phyloP scores from a whole-genome alignment of 1,140 invertebrate genomes.

The Eupeodes corollae region DNA sequence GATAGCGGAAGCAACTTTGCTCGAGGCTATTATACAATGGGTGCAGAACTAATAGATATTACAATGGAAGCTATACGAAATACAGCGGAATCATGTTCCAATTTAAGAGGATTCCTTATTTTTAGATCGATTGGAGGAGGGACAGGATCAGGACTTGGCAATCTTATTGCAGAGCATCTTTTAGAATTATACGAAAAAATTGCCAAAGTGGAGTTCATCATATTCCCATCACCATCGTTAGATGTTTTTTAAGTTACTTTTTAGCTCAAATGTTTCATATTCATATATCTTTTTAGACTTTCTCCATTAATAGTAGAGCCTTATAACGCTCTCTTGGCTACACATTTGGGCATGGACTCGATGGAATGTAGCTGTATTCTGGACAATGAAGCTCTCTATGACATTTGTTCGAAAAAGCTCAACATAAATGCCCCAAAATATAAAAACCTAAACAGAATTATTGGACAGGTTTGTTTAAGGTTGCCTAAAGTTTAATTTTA shows the following conservation, averaged over 20 bases:
- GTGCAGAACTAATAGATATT: constrained; percentile 59
- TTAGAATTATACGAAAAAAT: constrained; percentile 52
- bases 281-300: constrained; percentile 37
- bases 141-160: constrained; percentile 75
- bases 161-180: constrained; percentile 59
- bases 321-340: constrained; percentile 74
- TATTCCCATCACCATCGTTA: constrained; percentile 66
- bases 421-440: constrained; percentile 66
- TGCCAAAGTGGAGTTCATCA: constrained; percentile 55
- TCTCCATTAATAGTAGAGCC: constrained; percentile 79
- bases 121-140: constrained; percentile 87
- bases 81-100: constrained; percentile 63
- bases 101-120: constrained; percentile 63
- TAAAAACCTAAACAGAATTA: constrained; percentile 66
- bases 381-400: constrained; percentile 80
- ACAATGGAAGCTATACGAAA: constrained; percentile 54
- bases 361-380: constrained; percentile 74
- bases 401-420: constrained; percentile 59
- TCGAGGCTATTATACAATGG: constrained; percentile 72
- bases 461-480: constrained; percentile 55
- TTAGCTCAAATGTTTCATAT: not conserved
- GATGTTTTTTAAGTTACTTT: not conserved
- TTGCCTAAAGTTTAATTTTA: not conserved
- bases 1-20: constrained; percentile 82
- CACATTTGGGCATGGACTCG: constrained; percentile 67